Conservation (phyloP, 2,888 invertebrate species). For the Rapana venosa region DNA sequence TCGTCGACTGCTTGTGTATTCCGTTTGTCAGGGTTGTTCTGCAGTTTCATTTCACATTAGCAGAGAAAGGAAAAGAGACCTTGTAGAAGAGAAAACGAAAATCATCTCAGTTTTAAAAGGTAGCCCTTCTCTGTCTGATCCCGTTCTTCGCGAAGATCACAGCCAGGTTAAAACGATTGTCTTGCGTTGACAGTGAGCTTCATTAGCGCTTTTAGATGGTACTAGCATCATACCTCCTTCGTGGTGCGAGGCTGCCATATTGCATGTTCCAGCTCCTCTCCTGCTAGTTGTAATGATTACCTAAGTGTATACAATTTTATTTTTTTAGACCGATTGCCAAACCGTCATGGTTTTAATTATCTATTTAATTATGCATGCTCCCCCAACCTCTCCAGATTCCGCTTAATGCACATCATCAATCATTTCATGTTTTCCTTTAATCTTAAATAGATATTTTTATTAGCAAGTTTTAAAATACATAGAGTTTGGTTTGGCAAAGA, state of each 20-base stretch:
- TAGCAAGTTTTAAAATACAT: no score
- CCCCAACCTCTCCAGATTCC: no score
- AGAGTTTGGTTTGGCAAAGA: no score
- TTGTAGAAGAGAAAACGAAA: not conserved
- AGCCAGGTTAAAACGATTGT: not conserved
- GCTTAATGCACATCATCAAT: no score
- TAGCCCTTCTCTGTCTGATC: constrained; percentile 5
- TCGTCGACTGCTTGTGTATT: not conserved
- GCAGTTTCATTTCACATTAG: not conserved
- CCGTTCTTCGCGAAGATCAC: not conserved
- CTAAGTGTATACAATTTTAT: no score
- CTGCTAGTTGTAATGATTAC: not conserved
- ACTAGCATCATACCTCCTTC: not conserved
- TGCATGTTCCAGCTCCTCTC: not conserved
- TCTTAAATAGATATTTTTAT: no score
- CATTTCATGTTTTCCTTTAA: no score
- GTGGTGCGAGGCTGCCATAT: not conserved
- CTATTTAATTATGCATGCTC: no score
- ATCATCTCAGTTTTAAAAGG: not conserved
- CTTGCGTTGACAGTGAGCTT: not conserved
- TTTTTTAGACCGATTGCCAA: no score
- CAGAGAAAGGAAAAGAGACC: constrained; percentile 35
- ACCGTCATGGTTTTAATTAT: no score
- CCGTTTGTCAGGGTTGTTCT: not conserved
- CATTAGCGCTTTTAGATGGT: not conserved